Evolutionary conservation across 1,140 invertebrate species (phyloP).

Genomic region (Phthorimaea operculella): DNA sequence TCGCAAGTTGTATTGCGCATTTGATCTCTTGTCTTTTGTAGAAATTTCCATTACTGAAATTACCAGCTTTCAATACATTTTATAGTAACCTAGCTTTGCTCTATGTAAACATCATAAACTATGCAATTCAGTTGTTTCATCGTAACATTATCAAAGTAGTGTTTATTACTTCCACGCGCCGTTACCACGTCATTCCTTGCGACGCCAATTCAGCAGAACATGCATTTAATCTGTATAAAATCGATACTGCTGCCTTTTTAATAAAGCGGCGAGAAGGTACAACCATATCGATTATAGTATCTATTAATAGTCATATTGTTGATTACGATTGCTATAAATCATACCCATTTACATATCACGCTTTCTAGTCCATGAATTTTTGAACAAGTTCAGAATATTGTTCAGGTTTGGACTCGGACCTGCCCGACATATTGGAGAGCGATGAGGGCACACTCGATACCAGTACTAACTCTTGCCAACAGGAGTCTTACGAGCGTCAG

Average conservation of each 20-base stretch:
- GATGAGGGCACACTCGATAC: constrained; percentile 37
- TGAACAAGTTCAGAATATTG: constrained; percentile 39
- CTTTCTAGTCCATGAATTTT: constrained; percentile 37
- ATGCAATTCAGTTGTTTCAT: too few relatives aligned
- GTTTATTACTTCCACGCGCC: background rate
- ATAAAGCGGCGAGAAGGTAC: background rate
- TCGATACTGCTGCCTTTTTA: background rate
- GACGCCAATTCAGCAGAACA: background rate
- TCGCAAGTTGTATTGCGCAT: constrained; percentile 19
- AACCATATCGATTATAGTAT: background rate
- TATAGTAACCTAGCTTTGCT: background rate
- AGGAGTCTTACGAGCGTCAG: constrained; percentile 52
- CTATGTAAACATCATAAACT: background rate
- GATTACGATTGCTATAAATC: constrained; percentile 1
- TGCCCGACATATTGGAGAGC: constrained; percentile 56
- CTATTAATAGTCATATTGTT: background rate
- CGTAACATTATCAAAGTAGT: background rate
- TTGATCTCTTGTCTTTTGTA: background rate
- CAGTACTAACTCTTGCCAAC: constrained; percentile 44
- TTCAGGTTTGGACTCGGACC: constrained; percentile 59
- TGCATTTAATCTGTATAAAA: background rate
- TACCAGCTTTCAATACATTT: background rate
- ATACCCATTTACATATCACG: background rate
- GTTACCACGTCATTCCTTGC: background rate
- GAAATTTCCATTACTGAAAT: background rate